These are phyloP conservation scores for Dermolepida albohirtum DNA, from an alignment of 2,888 invertebrate species.

Conservation along the genomic window DNA sequence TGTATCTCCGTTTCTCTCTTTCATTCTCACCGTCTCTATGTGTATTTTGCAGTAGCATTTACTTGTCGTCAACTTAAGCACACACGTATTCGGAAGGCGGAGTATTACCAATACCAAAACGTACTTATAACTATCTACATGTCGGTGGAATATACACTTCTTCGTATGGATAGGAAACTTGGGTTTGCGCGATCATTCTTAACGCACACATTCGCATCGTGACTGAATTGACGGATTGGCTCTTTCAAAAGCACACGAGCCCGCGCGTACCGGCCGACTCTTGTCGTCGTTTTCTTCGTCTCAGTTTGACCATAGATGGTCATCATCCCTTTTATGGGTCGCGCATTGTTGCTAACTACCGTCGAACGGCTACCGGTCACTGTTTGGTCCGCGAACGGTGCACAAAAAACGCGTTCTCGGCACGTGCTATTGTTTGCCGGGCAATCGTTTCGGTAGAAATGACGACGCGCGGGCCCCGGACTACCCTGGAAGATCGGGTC, in stretches of 20 bases:
- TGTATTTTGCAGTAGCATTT: no score
- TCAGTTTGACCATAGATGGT: slow-evolving; percentile 60
- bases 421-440: slow-evolving; percentile 62
- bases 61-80: no score
- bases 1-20: no score
- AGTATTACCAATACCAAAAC: neutral
- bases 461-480: slow-evolving; percentile 46
- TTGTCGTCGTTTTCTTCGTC: slow-evolving; percentile 26
- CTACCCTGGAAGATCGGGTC: slow-evolving; percentile 37
- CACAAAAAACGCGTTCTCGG: slow-evolving; percentile 56
- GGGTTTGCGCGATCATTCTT: slow-evolving; percentile 1
- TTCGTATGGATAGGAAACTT: neutral
- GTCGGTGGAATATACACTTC: no score
- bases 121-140: no score
- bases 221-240: slow-evolving; percentile 39
- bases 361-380: slow-evolving; percentile 58
- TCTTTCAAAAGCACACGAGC: slow-evolving; percentile 16
- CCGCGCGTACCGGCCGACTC: slow-evolving; percentile 4
- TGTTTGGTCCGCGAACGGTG: slow-evolving; percentile 43
- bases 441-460: slow-evolving; percentile 50
- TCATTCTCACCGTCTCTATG: no score
- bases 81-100: no score
- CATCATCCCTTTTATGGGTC: slow-evolving; percentile 60
- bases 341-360: slow-evolving; percentile 56
- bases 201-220: slow-evolving; percentile 42